Evolutionary conservation across 1,140 invertebrate genomes (phyloP).

Genomic region (Pseudobourletiella spinata): DNA sequence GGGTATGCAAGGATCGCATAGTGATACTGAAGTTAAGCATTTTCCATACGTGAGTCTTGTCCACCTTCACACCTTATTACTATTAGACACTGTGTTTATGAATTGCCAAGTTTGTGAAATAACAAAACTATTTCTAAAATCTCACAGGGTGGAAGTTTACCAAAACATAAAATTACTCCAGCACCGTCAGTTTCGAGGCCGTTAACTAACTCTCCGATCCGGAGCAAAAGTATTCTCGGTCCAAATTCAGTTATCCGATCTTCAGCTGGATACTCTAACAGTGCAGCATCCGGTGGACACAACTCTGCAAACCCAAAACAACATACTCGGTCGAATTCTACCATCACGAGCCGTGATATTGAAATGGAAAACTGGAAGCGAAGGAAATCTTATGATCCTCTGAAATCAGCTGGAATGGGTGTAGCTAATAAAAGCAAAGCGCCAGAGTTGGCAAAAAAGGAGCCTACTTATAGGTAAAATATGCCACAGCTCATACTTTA

Average conservation of each 20-base stretch:
- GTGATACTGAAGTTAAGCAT: too few species aligned
- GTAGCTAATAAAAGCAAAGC: not conserved
- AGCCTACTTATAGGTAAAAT: not conserved
- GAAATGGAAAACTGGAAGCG: conserved; percentile 88
- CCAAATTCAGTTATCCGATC: not conserved
- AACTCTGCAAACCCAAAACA: not conserved
- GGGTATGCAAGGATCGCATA: too few species aligned
- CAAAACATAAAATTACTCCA: not conserved
- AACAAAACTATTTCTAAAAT: too few species aligned
- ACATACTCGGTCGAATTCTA: conserved; percentile 50
- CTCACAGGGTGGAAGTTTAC: not conserved
- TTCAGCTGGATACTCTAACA: too few species aligned
- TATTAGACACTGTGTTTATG: conserved; percentile 2
- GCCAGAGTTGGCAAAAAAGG: not conserved
- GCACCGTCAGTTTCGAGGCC: not conserved
- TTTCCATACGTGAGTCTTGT: too few species aligned
- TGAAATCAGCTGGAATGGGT: conserved; percentile 61
- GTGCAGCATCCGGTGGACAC: too few species aligned
- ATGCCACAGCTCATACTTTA: too few species aligned
- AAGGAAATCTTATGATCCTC: conserved; percentile 79
- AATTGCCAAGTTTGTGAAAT: not conserved
- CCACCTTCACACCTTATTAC: not conserved
- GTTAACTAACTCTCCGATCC: not conserved
- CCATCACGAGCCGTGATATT: conserved; percentile 57
- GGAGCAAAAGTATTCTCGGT: not conserved